Evolutionary conservation across 2,888 invertebrate genomes (phyloP).

Genomic region (Adineta ricciae): DNA sequence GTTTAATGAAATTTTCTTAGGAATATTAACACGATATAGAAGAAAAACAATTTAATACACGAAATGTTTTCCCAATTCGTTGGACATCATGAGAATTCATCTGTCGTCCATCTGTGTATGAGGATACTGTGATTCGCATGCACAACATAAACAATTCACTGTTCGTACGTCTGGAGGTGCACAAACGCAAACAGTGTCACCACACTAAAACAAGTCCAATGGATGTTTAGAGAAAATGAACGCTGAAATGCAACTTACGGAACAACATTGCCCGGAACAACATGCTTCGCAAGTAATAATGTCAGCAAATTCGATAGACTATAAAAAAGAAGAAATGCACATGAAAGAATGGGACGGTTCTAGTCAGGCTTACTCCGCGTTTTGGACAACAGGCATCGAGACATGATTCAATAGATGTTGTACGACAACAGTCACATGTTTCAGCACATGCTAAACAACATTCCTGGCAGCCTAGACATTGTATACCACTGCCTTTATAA

Average conservation of each 20-base stretch:
- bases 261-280: background rate
- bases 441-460: conserved; percentile 16
- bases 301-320: background rate
- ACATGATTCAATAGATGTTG: conserved; percentile 19
- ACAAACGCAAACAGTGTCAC: background rate
- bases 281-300: conserved; percentile 13
- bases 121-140: background rate
- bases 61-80: background rate
- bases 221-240: background rate
- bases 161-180: background rate
- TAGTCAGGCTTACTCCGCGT: background rate
- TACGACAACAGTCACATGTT: conserved; percentile 15
- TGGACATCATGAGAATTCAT: background rate
- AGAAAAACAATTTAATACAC: background rate
- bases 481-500: background rate
- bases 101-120: background rate
- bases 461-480: background rate
- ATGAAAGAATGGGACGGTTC: background rate
- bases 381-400: conserved; percentile 14
- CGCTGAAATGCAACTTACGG: background rate
- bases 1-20: background rate
- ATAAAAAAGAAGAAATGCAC: background rate
- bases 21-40: background rate
- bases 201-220: background rate
- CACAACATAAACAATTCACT: background rate